Base-by-base conservation (phyloP, 2,113 vertebrate species). In the Macaca nemestrina region DNA sequence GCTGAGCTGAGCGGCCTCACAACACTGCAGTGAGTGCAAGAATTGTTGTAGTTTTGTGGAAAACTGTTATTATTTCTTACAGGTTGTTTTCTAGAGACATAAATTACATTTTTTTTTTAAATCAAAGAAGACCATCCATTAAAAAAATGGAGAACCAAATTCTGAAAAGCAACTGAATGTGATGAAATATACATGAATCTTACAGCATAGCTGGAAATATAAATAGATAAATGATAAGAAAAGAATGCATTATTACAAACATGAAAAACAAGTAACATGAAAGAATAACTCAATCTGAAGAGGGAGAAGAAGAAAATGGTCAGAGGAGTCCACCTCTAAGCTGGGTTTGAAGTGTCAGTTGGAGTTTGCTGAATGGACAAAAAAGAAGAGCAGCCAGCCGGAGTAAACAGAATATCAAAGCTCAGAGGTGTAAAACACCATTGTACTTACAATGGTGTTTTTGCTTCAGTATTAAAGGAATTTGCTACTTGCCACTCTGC, bases 401-500 rank as follows among this genome's bases (percentile, higher is more conserved):
- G 40, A 70, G n/a, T 48, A 57, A 17, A 32, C 0, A 27, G 23
- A 52, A n/a, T 5, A n/a, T 0, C 43, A 6, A 30, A 35, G 27
- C 14, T 79, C 27, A 23, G 50, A 35, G 27, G 23, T 8, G 14
- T 10, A n/a, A 30, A 52, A 8, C 20, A 13, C 30, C 48, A 7
- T 0, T 0, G 4, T 4, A 55, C 0, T 6, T 7, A 55, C 52
- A 55, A 55, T 2, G 52, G 52, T 55, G 52, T 20, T 55, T 38
- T 9, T 23, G 38, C 38, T 18, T n/a, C n/a, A 5, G 32, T 5
- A 0, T 3, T 14, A 32, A 52, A 64, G 25, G 35, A 22, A 27
- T n/a, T 18, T 40, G 5, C 25, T 32, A 1, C 2, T 7, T 5
- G 40, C 35, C 7, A 3, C 12, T 7, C 1, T 32, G 43, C 67